Percentiles rank a stretch among this genome's conserved stretches.
Evolutionary conservation across 2,113 vertebrate species (phyloP).

Genomic region (Calidris pygmaea): DNA sequence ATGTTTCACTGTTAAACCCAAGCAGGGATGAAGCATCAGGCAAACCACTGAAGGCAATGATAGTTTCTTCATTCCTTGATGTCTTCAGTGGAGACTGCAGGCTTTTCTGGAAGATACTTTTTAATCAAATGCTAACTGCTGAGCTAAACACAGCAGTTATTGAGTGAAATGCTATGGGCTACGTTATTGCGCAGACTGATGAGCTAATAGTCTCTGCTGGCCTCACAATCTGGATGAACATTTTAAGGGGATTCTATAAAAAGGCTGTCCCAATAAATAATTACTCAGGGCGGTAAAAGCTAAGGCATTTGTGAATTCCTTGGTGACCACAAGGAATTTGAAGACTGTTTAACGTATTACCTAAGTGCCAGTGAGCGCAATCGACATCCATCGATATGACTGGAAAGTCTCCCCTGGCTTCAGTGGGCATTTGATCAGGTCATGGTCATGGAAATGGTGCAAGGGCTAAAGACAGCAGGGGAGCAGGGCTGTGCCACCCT

Average conservation of each 20-base stretch:
- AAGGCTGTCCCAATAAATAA: constrained; percentile 54
- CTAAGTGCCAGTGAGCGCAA: neutral
- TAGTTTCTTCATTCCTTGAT: neutral
- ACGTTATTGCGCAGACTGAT: neutral
- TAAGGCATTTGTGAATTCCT: constrained; percentile 38
- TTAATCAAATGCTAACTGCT: constrained; percentile 37
- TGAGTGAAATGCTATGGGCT: constrained; percentile 24
- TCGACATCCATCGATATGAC: neutral
- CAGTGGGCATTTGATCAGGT: neutral
- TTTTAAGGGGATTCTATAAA: constrained; percentile 51
- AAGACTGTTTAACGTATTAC: neutral
- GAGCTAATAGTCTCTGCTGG: constrained; percentile 29
- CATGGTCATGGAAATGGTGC: neutral
- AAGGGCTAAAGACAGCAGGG: neutral
- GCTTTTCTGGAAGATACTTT: constrained; percentile 6
- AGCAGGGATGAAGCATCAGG: neutral
- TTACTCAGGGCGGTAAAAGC: constrained; percentile 44
- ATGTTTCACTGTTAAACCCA: neutral
- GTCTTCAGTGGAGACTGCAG: neutral
- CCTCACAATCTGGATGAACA: constrained; percentile 7
- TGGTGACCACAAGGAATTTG: constrained; percentile 8
- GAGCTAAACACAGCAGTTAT: constrained; percentile 43
- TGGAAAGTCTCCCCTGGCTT: neutral
- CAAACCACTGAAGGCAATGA: neutral
- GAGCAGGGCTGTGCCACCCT: neutral